phyloP scores from a whole-genome alignment of 2,797 vertebrate genomes.

The Lepilemur septentrionalis region DNA sequence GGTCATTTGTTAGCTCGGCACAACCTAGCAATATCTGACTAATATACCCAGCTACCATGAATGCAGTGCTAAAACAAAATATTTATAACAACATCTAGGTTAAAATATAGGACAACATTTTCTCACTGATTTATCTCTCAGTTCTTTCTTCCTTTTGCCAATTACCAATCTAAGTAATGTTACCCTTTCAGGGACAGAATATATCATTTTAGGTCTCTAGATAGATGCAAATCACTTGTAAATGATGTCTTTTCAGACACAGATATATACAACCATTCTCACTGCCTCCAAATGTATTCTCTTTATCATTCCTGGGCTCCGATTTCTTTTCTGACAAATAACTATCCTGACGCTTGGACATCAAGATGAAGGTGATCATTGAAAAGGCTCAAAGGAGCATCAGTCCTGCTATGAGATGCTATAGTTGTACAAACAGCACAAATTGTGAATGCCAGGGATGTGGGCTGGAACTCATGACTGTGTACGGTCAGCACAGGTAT shows the following conservation, averaged over 20 bases:
- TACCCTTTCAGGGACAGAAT: conserved; percentile 41
- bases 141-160: not conserved
- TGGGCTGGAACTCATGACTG: not conserved
- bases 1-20: not conserved
- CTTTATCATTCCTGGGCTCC: not conserved
- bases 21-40: not conserved
- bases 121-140: not conserved
- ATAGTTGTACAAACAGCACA: not conserved
- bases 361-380: not conserved
- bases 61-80: conserved; percentile 13
- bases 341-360: not conserved
- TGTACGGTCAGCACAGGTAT: not conserved
- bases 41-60: not conserved
- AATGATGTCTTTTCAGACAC: conserved; percentile 35
- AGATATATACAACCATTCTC: not conserved
- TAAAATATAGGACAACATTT: conserved; percentile 17
- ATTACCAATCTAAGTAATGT: not conserved
- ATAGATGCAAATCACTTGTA: conserved; percentile 21
- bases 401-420: not conserved
- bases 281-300: not conserved
- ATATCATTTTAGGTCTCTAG: conserved; percentile 11
- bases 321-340: conserved; percentile 38
- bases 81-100: not conserved
- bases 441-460: not conserved
- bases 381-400: not conserved